Percentiles rank a stretch among this genome's conserved stretches.
Conservation (phyloP, 2,113 vertebrate species). For the Nycticorax nycticorax region DNA sequence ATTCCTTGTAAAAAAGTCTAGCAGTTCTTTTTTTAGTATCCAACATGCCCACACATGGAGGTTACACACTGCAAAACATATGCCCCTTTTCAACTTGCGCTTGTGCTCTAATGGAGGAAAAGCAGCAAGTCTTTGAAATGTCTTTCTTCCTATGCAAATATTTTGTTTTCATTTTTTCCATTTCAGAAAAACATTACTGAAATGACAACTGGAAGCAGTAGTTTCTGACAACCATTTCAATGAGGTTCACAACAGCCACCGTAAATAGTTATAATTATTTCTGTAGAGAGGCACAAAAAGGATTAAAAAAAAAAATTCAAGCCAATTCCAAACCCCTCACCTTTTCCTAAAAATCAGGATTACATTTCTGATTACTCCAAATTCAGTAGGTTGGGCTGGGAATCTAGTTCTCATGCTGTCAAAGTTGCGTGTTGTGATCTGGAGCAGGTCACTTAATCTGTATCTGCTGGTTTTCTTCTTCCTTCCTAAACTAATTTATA, state of each 20-base stretch:
- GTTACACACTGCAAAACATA: neutral
- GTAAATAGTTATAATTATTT: neutral
- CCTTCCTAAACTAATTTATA: conserved; percentile 29
- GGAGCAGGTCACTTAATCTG: neutral
- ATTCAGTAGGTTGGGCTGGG: neutral
- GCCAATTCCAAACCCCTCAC: neutral
- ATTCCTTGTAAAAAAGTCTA: neutral
- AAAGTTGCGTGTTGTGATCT: neutral
- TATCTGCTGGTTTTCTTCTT: neutral
- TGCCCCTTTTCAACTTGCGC: neutral
- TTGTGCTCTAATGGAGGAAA: neutral
- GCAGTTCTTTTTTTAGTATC: neutral
- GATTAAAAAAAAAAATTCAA: neutral
- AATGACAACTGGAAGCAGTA: neutral
- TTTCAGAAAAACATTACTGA: neutral
- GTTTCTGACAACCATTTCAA: neutral
- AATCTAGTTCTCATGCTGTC: neutral
- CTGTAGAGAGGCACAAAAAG: neutral
- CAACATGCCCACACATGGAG: neutral
- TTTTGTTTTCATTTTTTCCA: neutral
- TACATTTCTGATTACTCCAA: neutral
- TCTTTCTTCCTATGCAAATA: neutral
- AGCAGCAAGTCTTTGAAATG: neutral
- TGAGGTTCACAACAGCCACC: neutral
- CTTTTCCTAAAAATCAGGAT: neutral